Conservation (phyloP, 2,888 invertebrate genomes). For the Temnothorax rugatulus region DNA sequence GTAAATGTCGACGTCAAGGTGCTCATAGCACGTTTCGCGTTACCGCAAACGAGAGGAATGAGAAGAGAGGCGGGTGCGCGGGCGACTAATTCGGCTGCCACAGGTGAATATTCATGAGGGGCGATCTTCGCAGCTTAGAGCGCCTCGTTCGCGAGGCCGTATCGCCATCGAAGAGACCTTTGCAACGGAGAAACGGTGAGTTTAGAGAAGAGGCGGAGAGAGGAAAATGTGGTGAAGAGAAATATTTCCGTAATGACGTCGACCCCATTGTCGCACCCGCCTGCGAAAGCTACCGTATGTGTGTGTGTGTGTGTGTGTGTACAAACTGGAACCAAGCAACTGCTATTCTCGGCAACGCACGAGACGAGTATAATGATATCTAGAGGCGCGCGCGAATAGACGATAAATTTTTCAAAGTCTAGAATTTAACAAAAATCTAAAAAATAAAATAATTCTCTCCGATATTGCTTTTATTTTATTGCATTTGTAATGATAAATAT, state of each 20-base stretch:
- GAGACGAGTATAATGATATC: background rate
- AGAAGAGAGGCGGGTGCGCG: too few species aligned
- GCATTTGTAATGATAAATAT: background rate
- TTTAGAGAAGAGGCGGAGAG: background rate
- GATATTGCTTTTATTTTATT: background rate
- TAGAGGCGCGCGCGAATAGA: background rate
- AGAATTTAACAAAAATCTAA: background rate
- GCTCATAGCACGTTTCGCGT: conserved; percentile 72
- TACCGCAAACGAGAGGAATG: conserved; percentile 64
- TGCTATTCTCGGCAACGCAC: background rate
- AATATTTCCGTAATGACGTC: conserved; percentile 43
- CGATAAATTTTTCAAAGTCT: background rate
- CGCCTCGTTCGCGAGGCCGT: conserved; percentile 62
- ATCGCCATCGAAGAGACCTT: conserved; percentile 53
- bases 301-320: background rate
- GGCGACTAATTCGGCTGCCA: conserved; percentile 63
- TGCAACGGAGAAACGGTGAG: conserved; percentile 4
- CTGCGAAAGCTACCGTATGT: background rate
- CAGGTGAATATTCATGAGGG: conserved; percentile 80
- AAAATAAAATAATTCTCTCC: background rate
- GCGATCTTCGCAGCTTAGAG: conserved; percentile 77
- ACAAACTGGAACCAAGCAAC: background rate
- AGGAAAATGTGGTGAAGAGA: conserved; percentile 14
- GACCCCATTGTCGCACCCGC: conserved; percentile 14
- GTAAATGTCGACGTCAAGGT: conserved; percentile 3